Evolutionary conservation across 2,888 invertebrate genomes (phyloP).

Genomic region (Lasioglossum malachurum): DNA sequence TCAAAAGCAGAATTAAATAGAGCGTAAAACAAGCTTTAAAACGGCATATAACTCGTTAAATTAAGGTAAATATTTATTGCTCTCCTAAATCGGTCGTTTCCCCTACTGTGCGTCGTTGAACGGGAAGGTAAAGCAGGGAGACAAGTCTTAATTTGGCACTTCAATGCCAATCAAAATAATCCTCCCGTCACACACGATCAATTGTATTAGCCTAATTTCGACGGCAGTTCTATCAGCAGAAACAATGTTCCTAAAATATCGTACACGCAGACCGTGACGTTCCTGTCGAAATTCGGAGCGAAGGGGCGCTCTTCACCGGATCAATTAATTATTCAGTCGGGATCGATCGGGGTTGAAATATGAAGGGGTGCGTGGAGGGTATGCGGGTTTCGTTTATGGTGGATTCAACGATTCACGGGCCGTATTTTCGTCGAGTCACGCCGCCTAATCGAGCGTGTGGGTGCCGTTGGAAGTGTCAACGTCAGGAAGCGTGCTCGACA

Average conservation of each 20-base stretch:
- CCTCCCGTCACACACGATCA: not conserved
- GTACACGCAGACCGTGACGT: not conserved
- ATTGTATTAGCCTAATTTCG: not conserved
- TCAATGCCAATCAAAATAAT: not conserved
- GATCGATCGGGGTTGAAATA: conserved; percentile 29
- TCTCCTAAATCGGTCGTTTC: too few species aligned
- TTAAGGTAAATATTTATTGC: too few species aligned
- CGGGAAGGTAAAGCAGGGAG: too few species aligned
- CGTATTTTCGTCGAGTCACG: conserved; percentile 17
- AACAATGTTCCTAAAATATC: not conserved
- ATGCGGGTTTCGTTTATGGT: conserved; percentile 18
- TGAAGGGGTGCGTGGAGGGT: not conserved
- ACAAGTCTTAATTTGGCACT: too few species aligned
- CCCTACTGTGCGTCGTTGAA: too few species aligned
- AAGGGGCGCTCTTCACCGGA: conserved; percentile 18
- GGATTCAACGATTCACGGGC: conserved; percentile 25
- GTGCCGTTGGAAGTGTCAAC: not conserved
- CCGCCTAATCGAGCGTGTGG: not conserved
- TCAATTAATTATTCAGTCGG: conserved; percentile 38
- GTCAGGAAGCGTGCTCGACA: not conserved
- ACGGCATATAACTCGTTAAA: too few species aligned
- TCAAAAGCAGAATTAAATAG: too few species aligned
- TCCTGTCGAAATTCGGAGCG: conserved; percentile 19
- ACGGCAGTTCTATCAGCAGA: not conserved
- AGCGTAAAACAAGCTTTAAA: too few species aligned